phyloP scores from a whole-genome alignment of 2,113 vertebrate species.

The Carassius gibelio region DNA sequence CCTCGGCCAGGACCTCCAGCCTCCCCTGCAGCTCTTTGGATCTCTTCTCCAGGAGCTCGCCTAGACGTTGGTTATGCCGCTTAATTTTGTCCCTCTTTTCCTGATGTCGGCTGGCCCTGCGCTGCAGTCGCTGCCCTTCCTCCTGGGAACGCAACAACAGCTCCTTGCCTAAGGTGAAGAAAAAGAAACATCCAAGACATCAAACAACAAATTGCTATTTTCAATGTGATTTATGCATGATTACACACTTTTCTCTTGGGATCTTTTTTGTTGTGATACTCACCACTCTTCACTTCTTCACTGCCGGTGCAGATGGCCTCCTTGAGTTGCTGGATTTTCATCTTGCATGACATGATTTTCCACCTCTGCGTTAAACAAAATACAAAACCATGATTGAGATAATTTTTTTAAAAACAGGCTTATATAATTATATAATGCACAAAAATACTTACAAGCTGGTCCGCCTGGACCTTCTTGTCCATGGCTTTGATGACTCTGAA shows the following conservation, averaged over 20 bases:
- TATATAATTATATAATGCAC: neutral
- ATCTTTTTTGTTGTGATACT: slow-evolving; percentile 62
- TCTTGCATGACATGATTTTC: slow-evolving; percentile 97
- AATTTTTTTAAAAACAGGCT: neutral
- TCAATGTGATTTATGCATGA: neutral
- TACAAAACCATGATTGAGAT: neutral
- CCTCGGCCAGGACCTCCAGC: slow-evolving; percentile 79
- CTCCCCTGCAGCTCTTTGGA: slow-evolving; percentile 78
- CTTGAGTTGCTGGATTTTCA: slow-evolving; percentile 93
- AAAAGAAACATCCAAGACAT: neutral
- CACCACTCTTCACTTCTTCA: slow-evolving; percentile 87
- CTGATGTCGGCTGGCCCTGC: slow-evolving; percentile 87
- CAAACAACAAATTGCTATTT: neutral
- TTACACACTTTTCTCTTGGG: too few relatives aligned
- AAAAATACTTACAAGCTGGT: slow-evolving; percentile 86
- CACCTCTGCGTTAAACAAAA: slow-evolving; percentile 83
- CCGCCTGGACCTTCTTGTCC: slow-evolving; percentile 85
- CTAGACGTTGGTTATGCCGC: slow-evolving; percentile 85
- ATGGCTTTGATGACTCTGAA: slow-evolving; percentile 85
- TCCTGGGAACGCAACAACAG: slow-evolving; percentile 86
- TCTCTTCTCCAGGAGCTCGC: slow-evolving; percentile 86
- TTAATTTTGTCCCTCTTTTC: slow-evolving; percentile 97
- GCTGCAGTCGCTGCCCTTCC: slow-evolving; percentile 87
- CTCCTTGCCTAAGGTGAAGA: slow-evolving; percentile 77
- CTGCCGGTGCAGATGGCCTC: slow-evolving; percentile 89